Conservation (phyloP, 2,888 invertebrate species). For the Philereme transversata region DNA sequence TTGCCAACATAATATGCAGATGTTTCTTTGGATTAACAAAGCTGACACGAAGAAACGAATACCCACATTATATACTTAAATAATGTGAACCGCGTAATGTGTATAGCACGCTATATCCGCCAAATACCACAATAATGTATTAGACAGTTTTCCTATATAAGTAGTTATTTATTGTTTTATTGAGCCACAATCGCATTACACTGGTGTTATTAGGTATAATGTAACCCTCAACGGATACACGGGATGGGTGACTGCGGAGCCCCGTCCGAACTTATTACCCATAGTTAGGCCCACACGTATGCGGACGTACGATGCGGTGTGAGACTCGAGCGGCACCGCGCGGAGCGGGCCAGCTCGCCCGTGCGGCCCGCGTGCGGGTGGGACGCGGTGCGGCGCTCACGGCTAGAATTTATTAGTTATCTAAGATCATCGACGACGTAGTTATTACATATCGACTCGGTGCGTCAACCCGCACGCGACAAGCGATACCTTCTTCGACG, state of each 20-base stretch:
- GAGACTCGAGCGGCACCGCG: slow-evolving; percentile 19
- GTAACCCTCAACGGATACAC: slow-evolving; percentile 43
- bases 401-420: slow-evolving; percentile 68
- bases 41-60: too few relatives aligned
- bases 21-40: too few relatives aligned
- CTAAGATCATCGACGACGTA: slow-evolving; percentile 70
- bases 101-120: slow-evolving; percentile 33
- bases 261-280: slow-evolving; percentile 49
- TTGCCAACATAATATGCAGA: too few relatives aligned
- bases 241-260: slow-evolving; percentile 40
- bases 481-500: slow-evolving; percentile 47
- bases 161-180: slow-evolving; percentile 56
- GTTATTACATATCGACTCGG: slow-evolving; percentile 59
- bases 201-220: slow-evolving; percentile 44
- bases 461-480: slow-evolving; percentile 46
- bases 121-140: slow-evolving; percentile 41
- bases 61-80: too few relatives aligned
- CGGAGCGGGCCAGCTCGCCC: slow-evolving; percentile 18
- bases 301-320: slow-evolving; percentile 41
- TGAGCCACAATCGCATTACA: slow-evolving; percentile 52
- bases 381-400: slow-evolving; percentile 38
- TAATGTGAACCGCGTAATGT: too few relatives aligned
- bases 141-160: slow-evolving; percentile 40
- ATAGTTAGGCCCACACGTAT: slow-evolving; percentile 62
- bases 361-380: slow-evolving; percentile 11